Evolutionary conservation across 2,888 invertebrate species (phyloP), one percentile per base, ranked within the genome.

Genomic region (Cheilosia urbana): DNA sequence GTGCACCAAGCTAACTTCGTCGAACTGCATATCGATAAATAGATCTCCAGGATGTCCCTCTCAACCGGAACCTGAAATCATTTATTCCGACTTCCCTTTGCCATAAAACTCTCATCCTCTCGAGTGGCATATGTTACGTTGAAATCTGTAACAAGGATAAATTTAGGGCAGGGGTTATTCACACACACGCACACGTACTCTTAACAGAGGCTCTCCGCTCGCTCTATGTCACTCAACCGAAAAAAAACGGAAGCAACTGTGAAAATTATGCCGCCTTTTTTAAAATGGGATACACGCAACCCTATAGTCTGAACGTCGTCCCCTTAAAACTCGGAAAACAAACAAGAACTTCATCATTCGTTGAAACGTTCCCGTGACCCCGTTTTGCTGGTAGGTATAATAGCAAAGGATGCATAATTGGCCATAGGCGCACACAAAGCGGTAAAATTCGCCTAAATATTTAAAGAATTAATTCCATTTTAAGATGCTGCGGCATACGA

Each of bases 51-150:
- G 45, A 79, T 75, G 58, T 73, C 68, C 57, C 78, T 69, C 57
- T 69, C 78, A 58, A 84, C 83, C 73, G 83, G 83, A 84, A 84
- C 75, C 69, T 6, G 42, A 75, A 79, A 73, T 75, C 40, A 79
- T 69, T 65, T 60, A 19, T 47, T 47, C 13, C 73, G 37, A 75
- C 68, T 68, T 78, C 68, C 72, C 62, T 57, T 58, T 78, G 27
- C 66, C 68, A 73, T 68, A 57, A 68, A 68, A 78, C 19, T 37
- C 49, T 72, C 78, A 73, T 57, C 55, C 60, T 47, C 66, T 83
- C 62, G 19, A 63, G 62, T 65, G 57, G 62, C 49, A 83, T 83
- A 63, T 83, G 72, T 73, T 83, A 57, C 42, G 53, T 49, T 45
- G 34, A 77, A 66, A 78, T 83, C 66, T 72, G 77, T 21, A 77